Base-by-base conservation (phyloP, 2,113 vertebrate species). In the Coptodon rendalli region DNA sequence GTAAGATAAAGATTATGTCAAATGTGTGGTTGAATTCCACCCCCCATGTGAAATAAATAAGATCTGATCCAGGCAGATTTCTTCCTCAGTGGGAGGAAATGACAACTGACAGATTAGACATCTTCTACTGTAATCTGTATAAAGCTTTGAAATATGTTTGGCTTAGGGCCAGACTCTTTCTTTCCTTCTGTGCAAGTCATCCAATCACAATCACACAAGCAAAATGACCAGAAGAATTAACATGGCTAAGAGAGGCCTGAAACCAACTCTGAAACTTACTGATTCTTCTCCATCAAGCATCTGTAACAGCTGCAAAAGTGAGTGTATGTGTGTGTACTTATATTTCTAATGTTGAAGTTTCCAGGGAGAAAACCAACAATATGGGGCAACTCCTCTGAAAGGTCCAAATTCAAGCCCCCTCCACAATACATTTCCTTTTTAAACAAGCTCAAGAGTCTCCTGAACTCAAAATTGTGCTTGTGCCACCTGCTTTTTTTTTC, bases 101-200 rank as follows among this genome's bases (percentile, higher is more conserved):
- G 91, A 92, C 88, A 94, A 92, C 89, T 78, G 93, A 94, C 95
- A 95, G 94, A 94, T 93, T 89, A 95, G 92, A 93, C 90, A 92
- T 94, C 89, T 89, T 88, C 71, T 63, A 50, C 92, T 93, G 86
- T 95, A 95, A 96, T 95, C 93, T 95, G 54, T 92, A 86, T 79
- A 86, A 92, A 91, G 85, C 90, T 95, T 90, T 93, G 92, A 91
- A 95, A 94, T 89, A 81, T 81, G 93, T 89, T 83, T n/a, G 81
- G 92, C 91, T 93, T 73, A 6, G 40, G 82, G 95, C 88, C 93
- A 91, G 78, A 24, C 57, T 81, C 59, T 85, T 84, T 83, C 43
- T 79, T 14, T 71, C 31, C 50, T 50, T 71, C 31, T 40, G 48
- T 82, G 17, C 38, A n/a, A 79, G 17, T 66, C 81, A 81, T 63